phyloP scores from a whole-genome alignment of 2,888 invertebrate genomes.

The Electrophaes corylata region DNA sequence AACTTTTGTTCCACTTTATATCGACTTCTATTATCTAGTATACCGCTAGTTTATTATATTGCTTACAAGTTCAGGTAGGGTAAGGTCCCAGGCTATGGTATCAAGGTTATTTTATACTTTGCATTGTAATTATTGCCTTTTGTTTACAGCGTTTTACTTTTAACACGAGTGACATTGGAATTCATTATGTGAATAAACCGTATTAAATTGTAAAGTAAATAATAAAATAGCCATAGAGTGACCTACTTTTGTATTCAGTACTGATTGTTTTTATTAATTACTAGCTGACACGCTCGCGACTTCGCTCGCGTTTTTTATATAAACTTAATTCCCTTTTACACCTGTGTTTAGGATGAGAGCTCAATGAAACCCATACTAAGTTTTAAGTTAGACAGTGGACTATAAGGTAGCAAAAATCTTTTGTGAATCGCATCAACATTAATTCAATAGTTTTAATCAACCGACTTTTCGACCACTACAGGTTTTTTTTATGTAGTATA shows the following conservation, averaged over 20 bases:
- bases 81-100: conserved; percentile 6
- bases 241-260: conserved; percentile 18
- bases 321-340: neutral
- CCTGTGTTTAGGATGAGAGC: too few species aligned
- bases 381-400: too few species aligned
- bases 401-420: too few species aligned
- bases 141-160: conserved; percentile 7
- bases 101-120: conserved; percentile 1
- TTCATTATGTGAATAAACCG: conserved; percentile 33
- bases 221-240: conserved; percentile 15
- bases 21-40: neutral
- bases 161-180: conserved; percentile 20
- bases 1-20: too few species aligned
- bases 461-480: too few species aligned
- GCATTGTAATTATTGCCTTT: conserved; percentile 20
- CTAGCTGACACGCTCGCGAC: too few species aligned
- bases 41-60: neutral
- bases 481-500: too few species aligned
- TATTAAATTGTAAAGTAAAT: conserved; percentile 27
- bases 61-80: neutral
- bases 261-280: neutral
- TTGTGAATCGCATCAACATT: too few species aligned
- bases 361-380: too few species aligned
- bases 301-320: too few species aligned
- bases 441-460: too few species aligned